Evolutionary conservation across 2,888 invertebrate species (phyloP), one percentile per base, ranked within the genome.

Genomic region (Gryllus longicercus): DNA sequence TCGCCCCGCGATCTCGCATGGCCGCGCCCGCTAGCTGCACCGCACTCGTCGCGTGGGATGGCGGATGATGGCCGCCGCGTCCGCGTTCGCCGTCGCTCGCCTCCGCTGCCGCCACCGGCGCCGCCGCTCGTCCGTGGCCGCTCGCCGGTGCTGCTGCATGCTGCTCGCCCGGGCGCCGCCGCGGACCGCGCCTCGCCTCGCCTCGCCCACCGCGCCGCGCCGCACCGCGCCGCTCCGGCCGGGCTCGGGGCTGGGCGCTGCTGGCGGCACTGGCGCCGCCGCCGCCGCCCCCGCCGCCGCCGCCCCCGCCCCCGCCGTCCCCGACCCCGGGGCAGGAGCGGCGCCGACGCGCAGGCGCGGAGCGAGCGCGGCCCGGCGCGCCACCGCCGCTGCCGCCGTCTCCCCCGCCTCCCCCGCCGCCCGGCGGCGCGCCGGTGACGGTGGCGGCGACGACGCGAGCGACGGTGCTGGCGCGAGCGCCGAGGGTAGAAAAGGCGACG

Each of bases 171-270:
- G 63, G 14, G 63, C 63, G 63, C 5, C 63, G 63, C 63, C n/a
- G 63, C 63, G 63, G 38, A 38, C 63, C 63, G 63, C 63, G 63
- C 63, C n/a, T 14, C 63, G n/a, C 51, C 51, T 12, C 51, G 51
- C 16, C 16, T n/a, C 16, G n/a, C 63, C 63, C 63, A 63, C 63
- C 63, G 63, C 63, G 63, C 63, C 63, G 38, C 63, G 63, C 63
- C 63, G 63, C 63, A 18, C 63, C 63, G 63, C 63, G 63, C 63
- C 63, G 63, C 11, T 63, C 63, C 63, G 63, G 63, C 63, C 63
- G 63, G 63, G 63, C n/a, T 63, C 63, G 63, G 63, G 63, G 63
- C 38, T 63, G 63, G 63, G 63, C 63, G 63, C 63, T 63, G 63
- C 63, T 63, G 63, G 63, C 63, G 63, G 63, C 63, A 63, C 63